Evolutionary conservation across 2,113 vertebrate genomes (phyloP).

Genomic region (Ammodytes marinus): DNA sequence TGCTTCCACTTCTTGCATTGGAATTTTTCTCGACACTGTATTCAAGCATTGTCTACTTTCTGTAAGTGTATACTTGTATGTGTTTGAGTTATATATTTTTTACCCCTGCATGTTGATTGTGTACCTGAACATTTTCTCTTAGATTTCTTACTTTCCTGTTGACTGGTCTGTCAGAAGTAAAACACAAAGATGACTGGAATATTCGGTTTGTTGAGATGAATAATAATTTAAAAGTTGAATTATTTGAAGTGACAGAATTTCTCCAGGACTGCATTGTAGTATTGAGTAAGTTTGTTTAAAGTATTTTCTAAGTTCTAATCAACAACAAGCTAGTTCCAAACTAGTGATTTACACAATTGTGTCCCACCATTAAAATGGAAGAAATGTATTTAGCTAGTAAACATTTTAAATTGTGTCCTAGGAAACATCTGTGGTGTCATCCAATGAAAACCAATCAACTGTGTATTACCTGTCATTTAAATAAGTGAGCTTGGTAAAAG

Average conservation of each 20-base stretch:
- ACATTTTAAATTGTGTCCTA: neutral
- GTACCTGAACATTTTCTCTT: neutral
- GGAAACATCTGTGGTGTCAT: no score
- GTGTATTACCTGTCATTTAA: neutral
- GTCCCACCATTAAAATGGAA: neutral
- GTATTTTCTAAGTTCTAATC: neutral
- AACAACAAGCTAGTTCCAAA: neutral
- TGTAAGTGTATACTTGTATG: neutral
- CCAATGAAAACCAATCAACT: neutral
- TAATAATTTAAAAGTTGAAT: neutral
- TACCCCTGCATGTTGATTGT: neutral
- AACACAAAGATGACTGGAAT: neutral
- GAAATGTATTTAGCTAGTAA: neutral
- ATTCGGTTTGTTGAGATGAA: neutral
- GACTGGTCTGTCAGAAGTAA: neutral
- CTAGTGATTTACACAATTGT: neutral
- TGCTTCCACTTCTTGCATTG: neutral
- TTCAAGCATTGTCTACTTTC: neutral
- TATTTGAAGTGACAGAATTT: neutral
- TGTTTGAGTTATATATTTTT: neutral
- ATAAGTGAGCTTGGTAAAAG: neutral
- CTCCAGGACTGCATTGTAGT: neutral
- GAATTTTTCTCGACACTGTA: neutral
- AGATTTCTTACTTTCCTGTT: neutral
- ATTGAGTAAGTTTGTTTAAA: neutral